phyloP scores from a whole-genome alignment of 2,113 vertebrate species.

The Puffinus mauretanicus region DNA sequence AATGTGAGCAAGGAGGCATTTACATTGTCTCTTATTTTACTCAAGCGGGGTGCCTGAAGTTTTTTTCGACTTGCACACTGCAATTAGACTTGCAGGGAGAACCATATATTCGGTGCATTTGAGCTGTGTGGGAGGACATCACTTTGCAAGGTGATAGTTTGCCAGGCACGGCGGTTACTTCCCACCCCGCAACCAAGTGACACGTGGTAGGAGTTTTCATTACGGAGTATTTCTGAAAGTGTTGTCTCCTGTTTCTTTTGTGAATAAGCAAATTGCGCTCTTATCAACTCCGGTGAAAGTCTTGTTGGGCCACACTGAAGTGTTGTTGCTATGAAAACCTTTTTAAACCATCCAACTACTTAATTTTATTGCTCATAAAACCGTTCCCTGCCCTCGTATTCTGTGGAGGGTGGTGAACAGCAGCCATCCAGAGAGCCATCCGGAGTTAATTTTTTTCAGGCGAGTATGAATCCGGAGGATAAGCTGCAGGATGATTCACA shows the following conservation, averaged over 20 bases:
- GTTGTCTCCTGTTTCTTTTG: accelerated
- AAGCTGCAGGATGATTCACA: neutral
- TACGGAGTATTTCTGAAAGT: neutral
- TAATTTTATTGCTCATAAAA: neutral
- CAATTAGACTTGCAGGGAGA: neutral
- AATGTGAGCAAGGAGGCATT: neutral
- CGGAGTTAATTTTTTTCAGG: neutral
- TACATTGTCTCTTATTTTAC: neutral
- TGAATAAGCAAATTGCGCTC: neutral
- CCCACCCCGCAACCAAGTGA: neutral
- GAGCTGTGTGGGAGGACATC: neutral
- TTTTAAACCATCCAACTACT: neutral
- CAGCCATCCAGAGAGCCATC: neutral
- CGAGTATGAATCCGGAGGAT: neutral
- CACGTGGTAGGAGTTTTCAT: neutral
- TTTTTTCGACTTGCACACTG: neutral
- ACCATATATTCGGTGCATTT: accelerated
- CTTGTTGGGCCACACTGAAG: neutral
- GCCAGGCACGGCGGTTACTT: accelerated
- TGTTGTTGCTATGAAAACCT: neutral
- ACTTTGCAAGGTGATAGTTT: neutral
- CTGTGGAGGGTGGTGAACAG: neutral
- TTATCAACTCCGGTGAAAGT: neutral
- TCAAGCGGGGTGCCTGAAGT: accelerated
- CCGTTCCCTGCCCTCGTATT: neutral